phyloP scores from a whole-genome alignment of 1,140 invertebrate species.

The Monochamus saltuarius region DNA sequence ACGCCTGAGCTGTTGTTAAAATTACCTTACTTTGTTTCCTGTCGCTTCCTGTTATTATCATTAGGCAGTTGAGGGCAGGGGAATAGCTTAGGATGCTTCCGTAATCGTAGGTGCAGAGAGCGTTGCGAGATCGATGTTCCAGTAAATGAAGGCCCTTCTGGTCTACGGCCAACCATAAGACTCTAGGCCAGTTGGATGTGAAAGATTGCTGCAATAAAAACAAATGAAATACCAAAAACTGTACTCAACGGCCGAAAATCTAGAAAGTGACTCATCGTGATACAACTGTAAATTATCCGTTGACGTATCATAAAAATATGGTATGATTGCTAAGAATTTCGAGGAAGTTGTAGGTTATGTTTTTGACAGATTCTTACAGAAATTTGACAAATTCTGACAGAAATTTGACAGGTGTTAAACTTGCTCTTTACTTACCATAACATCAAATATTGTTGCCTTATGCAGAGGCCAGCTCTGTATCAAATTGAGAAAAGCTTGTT shows the following conservation, averaged over 20 bases:
- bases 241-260: too few species aligned
- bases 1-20: constrained; percentile 58
- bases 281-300: not conserved
- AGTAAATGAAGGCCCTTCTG: constrained; percentile 90
- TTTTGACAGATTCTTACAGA: not conserved
- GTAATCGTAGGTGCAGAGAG: constrained; percentile 88
- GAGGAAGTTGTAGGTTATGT: not conserved
- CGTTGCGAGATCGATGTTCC: constrained; percentile 82
- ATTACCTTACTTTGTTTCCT: constrained; percentile 87
- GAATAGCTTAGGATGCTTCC: constrained; percentile 83
- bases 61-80: constrained; percentile 83
- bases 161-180: constrained; percentile 89
- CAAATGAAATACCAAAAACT: not conserved
- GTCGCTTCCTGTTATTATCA: constrained; percentile 85
- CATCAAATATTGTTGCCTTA: constrained; percentile 91
- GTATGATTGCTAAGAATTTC: too few species aligned
- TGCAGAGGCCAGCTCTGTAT: constrained; percentile 92
- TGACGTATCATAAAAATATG: too few species aligned
- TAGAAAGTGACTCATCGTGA: too few species aligned
- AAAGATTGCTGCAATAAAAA: constrained; percentile 79
- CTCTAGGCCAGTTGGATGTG: constrained; percentile 90
- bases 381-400: not conserved
- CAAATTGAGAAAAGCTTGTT: constrained; percentile 91
- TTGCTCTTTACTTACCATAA: constrained; percentile 73
- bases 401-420: too few species aligned